phyloP scores from a whole-genome alignment of 1,140 invertebrate species.

The Drosophila persimilis region DNA sequence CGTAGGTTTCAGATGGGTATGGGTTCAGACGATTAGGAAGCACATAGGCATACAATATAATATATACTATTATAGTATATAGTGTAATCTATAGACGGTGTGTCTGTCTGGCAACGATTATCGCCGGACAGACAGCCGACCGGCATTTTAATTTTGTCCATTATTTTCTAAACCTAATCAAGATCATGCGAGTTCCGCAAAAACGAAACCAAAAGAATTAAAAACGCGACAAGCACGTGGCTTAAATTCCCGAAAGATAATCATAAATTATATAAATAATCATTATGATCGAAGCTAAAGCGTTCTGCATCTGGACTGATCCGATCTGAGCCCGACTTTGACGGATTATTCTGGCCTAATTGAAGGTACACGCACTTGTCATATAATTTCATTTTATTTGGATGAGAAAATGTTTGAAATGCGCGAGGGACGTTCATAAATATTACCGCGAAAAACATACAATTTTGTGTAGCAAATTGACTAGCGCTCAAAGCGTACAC shows the following conservation, averaged over 20 bases:
- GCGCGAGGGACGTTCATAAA: conserved; percentile 1
- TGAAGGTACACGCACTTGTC: conserved; percentile 8
- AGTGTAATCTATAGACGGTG: conserved; percentile 36
- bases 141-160: conserved; percentile 9
- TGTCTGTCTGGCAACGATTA: conserved; percentile 32
- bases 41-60: neutral
- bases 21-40: no score
- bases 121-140: conserved; percentile 12
- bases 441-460: neutral
- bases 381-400: conserved; percentile 19
- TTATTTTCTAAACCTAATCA: conserved; percentile 29
- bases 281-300: no score
- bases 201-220: conserved; percentile 3
- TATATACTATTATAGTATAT: conserved; percentile 1
- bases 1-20: no score
- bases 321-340: conserved; percentile 1
- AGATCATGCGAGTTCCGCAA: conserved; percentile 21
- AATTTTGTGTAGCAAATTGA: neutral
- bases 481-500: neutral
- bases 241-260: neutral
- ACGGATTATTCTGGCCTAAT: conserved; percentile 7
- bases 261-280: neutral
- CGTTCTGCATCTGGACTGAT: conserved; percentile 15
- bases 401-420: conserved; percentile 12
- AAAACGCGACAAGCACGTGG: conserved; percentile 17